phyloP scores from a whole-genome alignment of 2,797 vertebrate species.

The Oceanodroma leucorhoa region DNA sequence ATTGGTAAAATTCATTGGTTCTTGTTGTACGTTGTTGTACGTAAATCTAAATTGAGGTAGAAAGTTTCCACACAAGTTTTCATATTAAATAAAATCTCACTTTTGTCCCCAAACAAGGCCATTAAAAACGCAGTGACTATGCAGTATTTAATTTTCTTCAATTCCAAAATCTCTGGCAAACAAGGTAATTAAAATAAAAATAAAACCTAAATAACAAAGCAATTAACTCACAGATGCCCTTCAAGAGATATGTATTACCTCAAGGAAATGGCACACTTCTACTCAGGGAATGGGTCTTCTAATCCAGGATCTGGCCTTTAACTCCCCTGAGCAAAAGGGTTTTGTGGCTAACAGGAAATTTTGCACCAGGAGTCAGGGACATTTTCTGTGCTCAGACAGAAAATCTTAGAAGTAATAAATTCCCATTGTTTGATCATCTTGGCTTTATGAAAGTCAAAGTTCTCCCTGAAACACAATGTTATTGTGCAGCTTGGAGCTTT shows the following conservation, averaged over 20 bases:
- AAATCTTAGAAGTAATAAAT: not conserved
- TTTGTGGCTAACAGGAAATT: not conserved
- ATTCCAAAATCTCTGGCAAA: not conserved
- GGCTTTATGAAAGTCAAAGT: conserved; percentile 56
- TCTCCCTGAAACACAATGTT: not conserved
- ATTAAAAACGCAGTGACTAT: not conserved
- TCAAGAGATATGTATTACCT: not conserved
- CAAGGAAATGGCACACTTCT: not conserved
- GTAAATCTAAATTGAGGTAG: not conserved
- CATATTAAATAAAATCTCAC: not conserved
- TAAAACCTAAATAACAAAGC: not conserved
- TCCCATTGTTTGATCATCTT: not conserved
- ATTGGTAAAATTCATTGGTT: not conserved
- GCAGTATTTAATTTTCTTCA: not conserved
- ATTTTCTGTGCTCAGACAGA: not conserved
- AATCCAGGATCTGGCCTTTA: not conserved
- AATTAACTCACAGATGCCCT: not conserved
- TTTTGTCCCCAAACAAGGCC: not conserved
- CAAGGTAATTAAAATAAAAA: not conserved
- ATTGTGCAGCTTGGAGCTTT: not conserved
- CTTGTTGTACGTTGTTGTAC: too few species aligned
- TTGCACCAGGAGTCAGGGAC: not conserved
- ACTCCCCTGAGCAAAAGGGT: not conserved
- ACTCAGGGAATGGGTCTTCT: not conserved
- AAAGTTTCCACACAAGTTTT: not conserved